Percentiles rank a stretch among this genome's conserved stretches.
Evolutionary conservation across 2,888 invertebrate genomes (phyloP).

Genomic region (Eumerus sabulonum): DNA sequence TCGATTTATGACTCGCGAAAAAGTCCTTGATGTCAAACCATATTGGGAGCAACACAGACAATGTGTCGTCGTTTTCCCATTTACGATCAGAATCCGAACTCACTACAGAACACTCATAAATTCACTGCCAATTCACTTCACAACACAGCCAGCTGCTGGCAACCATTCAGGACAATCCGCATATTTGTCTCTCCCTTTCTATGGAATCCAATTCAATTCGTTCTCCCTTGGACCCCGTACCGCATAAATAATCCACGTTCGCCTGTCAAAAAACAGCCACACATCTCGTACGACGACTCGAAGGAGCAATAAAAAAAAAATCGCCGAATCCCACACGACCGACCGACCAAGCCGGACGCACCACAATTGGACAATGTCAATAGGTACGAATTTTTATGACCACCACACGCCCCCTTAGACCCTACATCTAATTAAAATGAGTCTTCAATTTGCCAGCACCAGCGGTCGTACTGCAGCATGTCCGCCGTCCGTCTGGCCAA

Average conservation of each 20-base stretch:
- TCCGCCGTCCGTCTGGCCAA: not conserved
- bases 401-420: slow-evolving; percentile 23
- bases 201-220: slow-evolving; percentile 15
- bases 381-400: slow-evolving; percentile 67
- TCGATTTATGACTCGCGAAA: not conserved
- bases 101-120: slow-evolving; percentile 49
- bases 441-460: slow-evolving; percentile 55
- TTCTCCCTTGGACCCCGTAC: slow-evolving; percentile 35
- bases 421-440: slow-evolving; percentile 61
- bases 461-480: not conserved
- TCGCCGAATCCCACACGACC: slow-evolving; percentile 26
- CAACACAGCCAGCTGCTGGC: slow-evolving; percentile 9
- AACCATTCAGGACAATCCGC: slow-evolving; percentile 47
- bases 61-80: no score
- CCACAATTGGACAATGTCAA: slow-evolving; percentile 63
- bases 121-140: slow-evolving; percentile 28
- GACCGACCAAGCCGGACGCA: slow-evolving; percentile 14
- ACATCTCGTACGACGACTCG: slow-evolving; percentile 58
- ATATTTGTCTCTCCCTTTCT: slow-evolving; percentile 58
- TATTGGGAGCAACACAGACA: no score
- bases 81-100: no score
- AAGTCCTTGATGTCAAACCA: no score
- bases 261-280: slow-evolving; percentile 63
- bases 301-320: slow-evolving; percentile 21
- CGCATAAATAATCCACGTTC: slow-evolving; percentile 66